Evolutionary conservation across 2,797 vertebrate species (phyloP).

Genomic region (Lophotriccus pileatus): DNA sequence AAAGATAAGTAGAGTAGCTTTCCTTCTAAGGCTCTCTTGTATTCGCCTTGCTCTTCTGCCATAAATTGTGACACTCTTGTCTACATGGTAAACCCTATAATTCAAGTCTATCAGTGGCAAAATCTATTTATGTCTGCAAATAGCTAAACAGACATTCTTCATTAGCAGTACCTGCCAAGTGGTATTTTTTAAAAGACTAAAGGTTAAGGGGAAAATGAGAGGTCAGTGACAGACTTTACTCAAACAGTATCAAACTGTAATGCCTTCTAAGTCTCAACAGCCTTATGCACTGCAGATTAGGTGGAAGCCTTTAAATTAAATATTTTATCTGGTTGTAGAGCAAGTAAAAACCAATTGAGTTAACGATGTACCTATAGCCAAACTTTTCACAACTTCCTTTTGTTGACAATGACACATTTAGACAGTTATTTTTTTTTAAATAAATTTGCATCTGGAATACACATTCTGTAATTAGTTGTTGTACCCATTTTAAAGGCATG

Average conservation of each 20-base stretch:
- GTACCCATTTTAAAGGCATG: not conserved
- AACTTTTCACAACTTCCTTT: not conserved
- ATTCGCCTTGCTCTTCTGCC: not conserved
- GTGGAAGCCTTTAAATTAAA: not conserved
- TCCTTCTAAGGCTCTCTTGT: not conserved
- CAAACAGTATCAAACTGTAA: not conserved
- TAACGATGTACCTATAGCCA: not conserved
- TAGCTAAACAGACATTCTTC: not conserved
- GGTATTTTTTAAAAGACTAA: not conserved
- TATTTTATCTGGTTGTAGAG: not conserved
- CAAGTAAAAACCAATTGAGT: not conserved
- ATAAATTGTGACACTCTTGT: slow-evolving; percentile 12
- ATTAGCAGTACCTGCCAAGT: not conserved
- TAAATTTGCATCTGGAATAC: not conserved
- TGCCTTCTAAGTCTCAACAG: not conserved
- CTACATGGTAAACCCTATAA: not conserved
- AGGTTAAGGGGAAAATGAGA: not conserved
- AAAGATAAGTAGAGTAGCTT: not conserved
- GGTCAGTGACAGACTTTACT: not conserved
- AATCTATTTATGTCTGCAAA: not conserved
- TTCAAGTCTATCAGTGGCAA: not conserved
- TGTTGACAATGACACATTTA: not conserved
- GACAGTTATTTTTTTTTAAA: not conserved
- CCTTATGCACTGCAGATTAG: not conserved
- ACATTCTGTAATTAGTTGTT: not conserved